Evolutionary conservation across 2,888 invertebrate genomes (phyloP), one percentile per base, ranked within the genome.

Genomic region (Drosophila falleni): DNA sequence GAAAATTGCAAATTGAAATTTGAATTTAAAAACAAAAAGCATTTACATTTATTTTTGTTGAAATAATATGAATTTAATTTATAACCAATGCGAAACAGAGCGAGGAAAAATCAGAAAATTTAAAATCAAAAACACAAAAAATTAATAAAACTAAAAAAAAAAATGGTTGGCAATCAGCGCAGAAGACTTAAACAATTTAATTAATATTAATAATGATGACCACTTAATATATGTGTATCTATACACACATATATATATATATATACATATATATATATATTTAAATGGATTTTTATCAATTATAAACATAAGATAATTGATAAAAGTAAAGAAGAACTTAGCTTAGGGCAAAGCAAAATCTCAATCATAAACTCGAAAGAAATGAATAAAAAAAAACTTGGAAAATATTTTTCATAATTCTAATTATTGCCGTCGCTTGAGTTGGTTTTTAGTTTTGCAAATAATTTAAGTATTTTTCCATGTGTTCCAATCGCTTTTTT

Each of bases 131-230:
- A 23, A 55, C 46, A 31, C 9, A 31, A 6, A 29, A 29, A 29
- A 31, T 31, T 31, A 10, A 31, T 31, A 51, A 35, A 62, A 23
- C 23, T 55, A 60, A 66, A 37, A 62, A 66, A 37, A 44, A 46
- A 73, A 78, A 87, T 87, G 82, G 89, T 87, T 89, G 86, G 86
- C 86, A 89, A 87, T 87, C 86, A 87, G 86, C 85, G 87, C 89
- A 87, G 86, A 87, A 87, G 86, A 87, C 86, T 87, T 87, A 87
- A 86, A 90, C 69, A 80, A 80, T 79, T 81, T 78, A 81, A 86
- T 77, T 74, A 80, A 72, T 77, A 79, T 76, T 78, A 77, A 77
- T 64, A 61, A 78, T 35, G 39, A 78, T 35, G 39, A 64, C 58
- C 58, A 49, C 47, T 64, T 64, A 64, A 78, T 69, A 81, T 65